Percentiles rank a stretch among this genome's conserved stretches.
Evolutionary conservation across 2,888 invertebrate genomes (phyloP).

Genomic region (Stenurella melanura): DNA sequence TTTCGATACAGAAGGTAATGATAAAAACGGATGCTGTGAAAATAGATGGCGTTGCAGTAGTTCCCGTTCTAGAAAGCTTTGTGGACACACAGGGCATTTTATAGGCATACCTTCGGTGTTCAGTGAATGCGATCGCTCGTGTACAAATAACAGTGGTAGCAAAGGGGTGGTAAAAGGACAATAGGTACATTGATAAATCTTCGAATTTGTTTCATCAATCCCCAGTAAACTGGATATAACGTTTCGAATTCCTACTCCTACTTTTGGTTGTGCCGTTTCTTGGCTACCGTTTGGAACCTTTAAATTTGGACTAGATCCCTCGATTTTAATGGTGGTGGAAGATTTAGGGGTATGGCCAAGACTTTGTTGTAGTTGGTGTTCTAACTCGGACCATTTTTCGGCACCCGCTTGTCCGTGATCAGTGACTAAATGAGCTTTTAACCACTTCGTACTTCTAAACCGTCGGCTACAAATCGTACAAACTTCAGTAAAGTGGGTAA

Average conservation of each 20-base stretch:
- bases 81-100: conserved; percentile 79
- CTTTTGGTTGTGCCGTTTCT: conserved; percentile 63
- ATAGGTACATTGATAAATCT: conserved; percentile 91
- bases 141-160: conserved; percentile 92
- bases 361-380: conserved; percentile 73
- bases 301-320: conserved; percentile 74
- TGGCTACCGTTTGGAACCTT: conserved; percentile 77
- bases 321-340: conserved; percentile 59
- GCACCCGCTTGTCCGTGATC: conserved; percentile 86
- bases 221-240: conserved; percentile 76
- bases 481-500: conserved; percentile 82
- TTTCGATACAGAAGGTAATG: conserved; percentile 70
- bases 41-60: conserved; percentile 79
- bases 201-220: conserved; percentile 76
- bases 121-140: conserved; percentile 86
- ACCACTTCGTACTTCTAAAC: conserved; percentile 91
- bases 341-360: conserved; percentile 48
- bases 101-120: conserved; percentile 67
- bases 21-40: conserved; percentile 76
- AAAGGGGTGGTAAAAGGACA: conserved; percentile 93
- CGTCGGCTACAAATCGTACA: conserved; percentile 91
- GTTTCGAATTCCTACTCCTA: conserved; percentile 73
- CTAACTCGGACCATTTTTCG: conserved; percentile 79
- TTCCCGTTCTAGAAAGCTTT: conserved; percentile 77
- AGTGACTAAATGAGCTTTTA: conserved; percentile 89